A percentile compares a stretch with the other conserved stretches of the same genome.
phyloP scores from a whole-genome alignment of 2,797 vertebrate genomes.

The Phalloptychus januarius region DNA sequence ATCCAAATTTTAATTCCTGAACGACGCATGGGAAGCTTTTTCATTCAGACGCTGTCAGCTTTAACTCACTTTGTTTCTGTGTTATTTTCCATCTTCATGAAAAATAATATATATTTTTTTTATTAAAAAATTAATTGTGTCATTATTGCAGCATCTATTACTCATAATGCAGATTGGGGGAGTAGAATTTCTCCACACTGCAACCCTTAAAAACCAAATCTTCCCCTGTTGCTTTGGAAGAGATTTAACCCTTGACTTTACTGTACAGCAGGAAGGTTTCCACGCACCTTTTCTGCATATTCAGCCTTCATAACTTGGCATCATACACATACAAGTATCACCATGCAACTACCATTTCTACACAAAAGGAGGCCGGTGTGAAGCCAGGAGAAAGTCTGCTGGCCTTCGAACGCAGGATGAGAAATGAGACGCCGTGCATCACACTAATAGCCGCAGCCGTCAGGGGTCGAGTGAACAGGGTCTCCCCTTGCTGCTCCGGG shows the following conservation, averaged over 20 bases:
- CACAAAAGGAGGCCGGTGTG: constrained; percentile 43
- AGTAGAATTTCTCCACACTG: neutral
- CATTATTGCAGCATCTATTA: constrained; percentile 19
- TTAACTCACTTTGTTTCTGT: constrained; percentile 33
- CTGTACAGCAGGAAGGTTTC: constrained; percentile 24
- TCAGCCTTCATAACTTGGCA: constrained; percentile 58
- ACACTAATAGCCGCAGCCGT: constrained; percentile 69
- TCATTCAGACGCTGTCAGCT: constrained; percentile 35
- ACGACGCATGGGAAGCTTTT: constrained; percentile 33
- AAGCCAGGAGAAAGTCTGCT: constrained; percentile 63
- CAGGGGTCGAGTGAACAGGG: constrained; percentile 57
- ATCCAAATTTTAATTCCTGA: constrained; percentile 57
- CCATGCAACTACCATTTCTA: constrained; percentile 8
- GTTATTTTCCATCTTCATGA: constrained; percentile 26
- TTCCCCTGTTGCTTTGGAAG: constrained; percentile 28
- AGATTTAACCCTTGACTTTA: constrained; percentile 43
- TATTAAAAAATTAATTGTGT: constrained; percentile 26
- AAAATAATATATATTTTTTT: constrained; percentile 15
- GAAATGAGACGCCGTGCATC: constrained; percentile 72
- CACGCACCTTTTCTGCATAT: constrained; percentile 27
- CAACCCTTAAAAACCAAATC: constrained; percentile 44
- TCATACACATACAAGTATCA: constrained; percentile 33
- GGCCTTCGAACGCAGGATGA: constrained; percentile 63
- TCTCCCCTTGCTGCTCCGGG: constrained; percentile 45
- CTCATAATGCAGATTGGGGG: constrained; percentile 5